Percentiles rank a stretch among this genome's conserved stretches.
Conservation (phyloP, 64 coral and sea anemone genomes). For the Dendrophyllia cribrosa region DNA sequence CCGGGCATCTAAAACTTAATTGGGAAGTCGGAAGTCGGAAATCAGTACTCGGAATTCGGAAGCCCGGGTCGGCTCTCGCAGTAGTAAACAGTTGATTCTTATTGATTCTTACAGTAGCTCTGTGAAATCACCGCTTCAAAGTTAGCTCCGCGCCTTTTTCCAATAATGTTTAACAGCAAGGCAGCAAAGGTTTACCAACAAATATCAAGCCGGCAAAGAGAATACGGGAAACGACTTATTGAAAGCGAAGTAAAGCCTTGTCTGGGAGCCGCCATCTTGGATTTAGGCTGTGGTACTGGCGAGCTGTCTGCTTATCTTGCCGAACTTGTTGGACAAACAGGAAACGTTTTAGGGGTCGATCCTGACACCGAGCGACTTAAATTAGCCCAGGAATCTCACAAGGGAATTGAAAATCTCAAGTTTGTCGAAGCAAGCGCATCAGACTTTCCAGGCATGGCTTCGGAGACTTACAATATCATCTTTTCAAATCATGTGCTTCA, state of each 20-base stretch:
- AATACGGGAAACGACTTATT: background rate
- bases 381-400: background rate
- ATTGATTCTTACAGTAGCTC: too few species aligned
- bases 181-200: background rate
- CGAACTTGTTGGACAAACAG: background rate
- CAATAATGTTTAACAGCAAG: background rate
- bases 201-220: background rate
- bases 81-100: too few species aligned
- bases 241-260: background rate
- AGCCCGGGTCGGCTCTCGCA: too few species aligned
- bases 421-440: too few species aligned
- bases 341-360: background rate
- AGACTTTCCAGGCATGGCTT: too few species aligned
- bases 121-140: too few species aligned
- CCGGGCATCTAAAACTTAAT: too few species aligned
- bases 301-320: constrained; percentile 11
- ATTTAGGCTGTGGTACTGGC: constrained; percentile 38
- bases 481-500: background rate
- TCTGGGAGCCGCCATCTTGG: background rate
- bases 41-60: too few species aligned
- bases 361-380: background rate
- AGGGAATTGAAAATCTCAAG: background rate
- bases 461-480: too few species aligned
- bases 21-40: too few species aligned
- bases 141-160: background rate